These are phyloP conservation scores for Corella eumyota DNA, from an alignment of 23 tunicate species.

Conservation along the genomic window DNA sequence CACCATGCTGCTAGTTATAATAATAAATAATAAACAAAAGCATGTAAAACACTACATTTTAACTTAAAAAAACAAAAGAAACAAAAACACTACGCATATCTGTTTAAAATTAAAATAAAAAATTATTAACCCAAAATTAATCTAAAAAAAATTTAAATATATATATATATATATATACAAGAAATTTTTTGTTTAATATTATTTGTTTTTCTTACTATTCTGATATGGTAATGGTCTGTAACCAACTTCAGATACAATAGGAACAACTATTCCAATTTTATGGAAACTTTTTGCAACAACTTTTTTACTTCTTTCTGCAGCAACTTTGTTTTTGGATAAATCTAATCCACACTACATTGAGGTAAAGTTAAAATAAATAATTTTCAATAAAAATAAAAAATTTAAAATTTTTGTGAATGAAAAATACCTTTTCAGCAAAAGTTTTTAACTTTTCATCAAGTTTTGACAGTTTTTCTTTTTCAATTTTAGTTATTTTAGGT, in stretches of 20 bases:
- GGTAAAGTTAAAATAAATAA: not conserved
- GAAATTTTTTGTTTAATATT: no score
- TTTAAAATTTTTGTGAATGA: not conserved
- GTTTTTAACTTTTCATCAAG: not conserved
- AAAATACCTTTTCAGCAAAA: conserved; percentile 7
- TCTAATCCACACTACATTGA: conserved; percentile 10
- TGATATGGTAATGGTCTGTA: conserved; percentile 49
- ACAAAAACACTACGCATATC: no score
- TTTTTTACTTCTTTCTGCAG: conserved; percentile 18
- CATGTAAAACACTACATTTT: no score
- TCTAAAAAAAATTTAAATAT: no score
- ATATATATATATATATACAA: no score
- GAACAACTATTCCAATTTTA: conserved; percentile 63
- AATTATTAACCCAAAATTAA: no score
- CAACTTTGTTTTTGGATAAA: conserved; percentile 7
- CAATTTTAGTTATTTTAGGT: not conserved
- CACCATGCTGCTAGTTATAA: no score
- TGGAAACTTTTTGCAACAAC: conserved; percentile 51
- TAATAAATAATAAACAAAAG: no score
- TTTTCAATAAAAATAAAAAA: not conserved
- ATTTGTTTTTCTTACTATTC: conserved; percentile 15
- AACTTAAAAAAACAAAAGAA: no score
- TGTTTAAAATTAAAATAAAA: no score
- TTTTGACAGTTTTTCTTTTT: conserved; percentile 9
- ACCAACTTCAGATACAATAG: conserved; percentile 56